Evolutionary conservation across 2,888 invertebrate genomes (phyloP), one percentile per base, ranked within the genome.

Genomic region (Stratiomys singularior): DNA sequence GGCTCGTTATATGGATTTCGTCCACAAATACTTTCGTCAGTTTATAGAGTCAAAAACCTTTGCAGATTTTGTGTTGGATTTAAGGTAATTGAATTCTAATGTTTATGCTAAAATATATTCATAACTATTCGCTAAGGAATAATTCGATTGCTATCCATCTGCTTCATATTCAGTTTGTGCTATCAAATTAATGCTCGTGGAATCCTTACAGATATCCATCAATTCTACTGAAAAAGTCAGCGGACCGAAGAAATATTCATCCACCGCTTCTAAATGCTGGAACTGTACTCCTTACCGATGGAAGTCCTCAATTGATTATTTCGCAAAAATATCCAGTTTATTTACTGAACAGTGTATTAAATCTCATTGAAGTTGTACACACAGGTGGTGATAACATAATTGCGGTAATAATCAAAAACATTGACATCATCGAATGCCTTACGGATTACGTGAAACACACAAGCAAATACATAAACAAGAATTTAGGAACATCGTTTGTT

Each of bases 401-500:
- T 0, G 80, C 82, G 1, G 56, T 67, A 3, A 23, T 52, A 5
- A 56, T 77, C 18, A 69, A 37, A 15, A 52, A 60, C 23, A 46
- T 77, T 27, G 60, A 37, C 9, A 58, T 58, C 13, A 37, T 37
- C 46, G 77, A 77, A 23, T 37, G 60, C 23, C 85, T 23, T 84
- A 85, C 72, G 82, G 84, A 1, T 76, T 87, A 58, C 67, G 18
- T 79, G 9, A 18, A 66, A 30, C 56, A 74, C 1, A 15, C 77
- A 5, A 72, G 76, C 13, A 30, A 25, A 21, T 23, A 66, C 56
- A 18, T 74, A 2, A 78, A 78, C 23, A 81, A 81, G 0, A 81
- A 83, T 66, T 72, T 86, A 78, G 83, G 84, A 13, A 85, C 84
- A 46, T 87, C 86, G 67, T 86, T 86, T 76, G 84, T 91, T 83